phyloP scores from a whole-genome alignment of 2,797 vertebrate species.

The Anas bahamensis region DNA sequence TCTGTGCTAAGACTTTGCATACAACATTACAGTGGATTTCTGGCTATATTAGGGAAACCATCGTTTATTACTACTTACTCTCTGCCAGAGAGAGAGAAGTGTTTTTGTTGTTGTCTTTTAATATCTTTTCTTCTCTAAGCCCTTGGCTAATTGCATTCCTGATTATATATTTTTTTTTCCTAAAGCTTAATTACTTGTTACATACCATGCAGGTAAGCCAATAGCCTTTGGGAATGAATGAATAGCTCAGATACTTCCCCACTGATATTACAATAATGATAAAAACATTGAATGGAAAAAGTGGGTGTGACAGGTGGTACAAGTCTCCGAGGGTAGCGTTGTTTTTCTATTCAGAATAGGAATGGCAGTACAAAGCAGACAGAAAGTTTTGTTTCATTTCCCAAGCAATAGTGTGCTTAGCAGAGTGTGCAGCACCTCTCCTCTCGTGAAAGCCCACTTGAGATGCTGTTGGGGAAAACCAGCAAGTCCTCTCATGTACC shows the following conservation, averaged over 20 bases:
- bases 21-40: not conserved
- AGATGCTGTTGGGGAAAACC: not conserved
- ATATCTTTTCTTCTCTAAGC: not conserved
- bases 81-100: not conserved
- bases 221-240: conserved; percentile 19
- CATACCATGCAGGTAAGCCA: not conserved
- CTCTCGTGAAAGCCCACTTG: not conserved
- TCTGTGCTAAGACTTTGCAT: conserved; percentile 5
- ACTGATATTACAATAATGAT: not conserved
- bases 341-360: not conserved
- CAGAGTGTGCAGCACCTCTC: not conserved
- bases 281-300: not conserved
- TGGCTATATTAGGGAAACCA: not conserved
- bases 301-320: not conserved
- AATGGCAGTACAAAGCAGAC: not conserved
- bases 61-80: not conserved
- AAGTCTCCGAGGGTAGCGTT: not conserved
- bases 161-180: not conserved
- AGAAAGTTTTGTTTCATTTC: not conserved
- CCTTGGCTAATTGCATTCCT: conserved; percentile 40
- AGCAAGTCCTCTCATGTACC: not conserved
- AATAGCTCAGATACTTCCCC: not conserved
- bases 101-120: not conserved
- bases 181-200: conserved; percentile 52
- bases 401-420: not conserved